Evolutionary conservation across 2,888 invertebrate species (phyloP).

Genomic region (Scrobipalpa costella): DNA sequence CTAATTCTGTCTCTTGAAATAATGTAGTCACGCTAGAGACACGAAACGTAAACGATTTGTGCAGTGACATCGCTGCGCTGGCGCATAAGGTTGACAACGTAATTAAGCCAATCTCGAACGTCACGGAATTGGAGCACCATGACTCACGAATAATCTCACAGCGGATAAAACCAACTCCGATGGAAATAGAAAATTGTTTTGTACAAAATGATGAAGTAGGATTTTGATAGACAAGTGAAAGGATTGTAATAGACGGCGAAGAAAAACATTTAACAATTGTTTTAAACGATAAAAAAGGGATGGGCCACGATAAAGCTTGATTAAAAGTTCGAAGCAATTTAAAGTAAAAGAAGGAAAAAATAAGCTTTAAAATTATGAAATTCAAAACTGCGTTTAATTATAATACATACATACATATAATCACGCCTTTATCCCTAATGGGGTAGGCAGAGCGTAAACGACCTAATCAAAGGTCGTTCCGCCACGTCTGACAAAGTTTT

Average conservation of each 20-base stretch:
- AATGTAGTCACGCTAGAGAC: slow-evolving; percentile 26
- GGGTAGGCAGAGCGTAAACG: too few species aligned
- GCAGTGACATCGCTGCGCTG: slow-evolving; percentile 36
- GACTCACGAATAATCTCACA: slow-evolving; percentile 49
- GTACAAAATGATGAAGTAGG: slow-evolving; percentile 5
- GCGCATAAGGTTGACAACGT: slow-evolving; percentile 50
- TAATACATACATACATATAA: too few species aligned
- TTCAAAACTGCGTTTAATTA: too few species aligned
- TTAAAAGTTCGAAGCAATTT: too few species aligned
- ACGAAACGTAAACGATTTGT: slow-evolving; percentile 24
- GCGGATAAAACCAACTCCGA: slow-evolving; percentile 10
- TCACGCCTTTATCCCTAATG: too few species aligned
- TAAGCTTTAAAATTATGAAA: too few species aligned
- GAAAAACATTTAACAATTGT: neutral
- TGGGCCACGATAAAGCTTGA: too few species aligned
- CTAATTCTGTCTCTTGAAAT: slow-evolving; percentile 20
- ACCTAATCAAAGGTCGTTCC: too few species aligned
- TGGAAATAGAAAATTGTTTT: slow-evolving; percentile 20
- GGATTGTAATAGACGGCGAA: slow-evolving; percentile 1
- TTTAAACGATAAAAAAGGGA: neutral
- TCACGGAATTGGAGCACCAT: slow-evolving; percentile 54
- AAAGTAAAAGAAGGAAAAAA: too few species aligned
- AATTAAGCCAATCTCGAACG: slow-evolving; percentile 57
- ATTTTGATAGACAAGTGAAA: slow-evolving; percentile 8
- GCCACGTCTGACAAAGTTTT: too few species aligned